Base-by-base conservation (phyloP, 2,113 vertebrate species). In the Cynopterus brachyotis region DNA sequence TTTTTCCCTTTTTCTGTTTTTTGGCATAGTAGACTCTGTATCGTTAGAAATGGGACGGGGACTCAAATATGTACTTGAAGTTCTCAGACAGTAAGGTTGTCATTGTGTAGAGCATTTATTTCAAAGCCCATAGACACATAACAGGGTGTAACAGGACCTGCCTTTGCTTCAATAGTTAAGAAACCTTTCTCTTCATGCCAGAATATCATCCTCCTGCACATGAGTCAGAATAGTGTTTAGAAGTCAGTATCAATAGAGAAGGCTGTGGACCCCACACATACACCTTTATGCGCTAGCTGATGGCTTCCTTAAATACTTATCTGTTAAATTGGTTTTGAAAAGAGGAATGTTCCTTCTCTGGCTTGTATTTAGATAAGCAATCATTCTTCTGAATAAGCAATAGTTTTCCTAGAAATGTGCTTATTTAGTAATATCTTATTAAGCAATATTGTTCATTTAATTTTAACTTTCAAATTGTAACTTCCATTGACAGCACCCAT, bases 291-390 rank as follows among this genome's bases (percentile, higher is more conserved):
- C 6, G n/a, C 47, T 13, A 22, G 37, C 50, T 50, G 66, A 42
- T 81, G 53, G 11, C n/a, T 79, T 92, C 40, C 40, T 96, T 59
- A n/a, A 72, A 82, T 35, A 70, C 37, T 42, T 94, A 32, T 59
- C 72, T 72, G 55, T 57, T 94, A 90, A 86, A 72, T 20, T 95
- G n/a, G 26, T 85, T 87, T 96, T 80, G 50, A 82, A 93, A 95
- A 89, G 30, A 87, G 32, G 0, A 81, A 26, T 64, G 3, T 85
- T 88, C 26, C 32, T 78, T 64, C 20, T 72, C 76, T 96, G 62
- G 67, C 17, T 73, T 90, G 69, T 87, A 93, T 96, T 95, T 73
- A 95, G 12, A 30, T 60, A 32, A 60, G 3, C 59, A 35, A 10
- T 69, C 75, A 80, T 94, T 92, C 26, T 95, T 81, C 83, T 70